These are phyloP conservation scores for Andrena chrysosceles DNA, from an alignment of 2,888 invertebrate species.

Conservation along the genomic window DNA sequence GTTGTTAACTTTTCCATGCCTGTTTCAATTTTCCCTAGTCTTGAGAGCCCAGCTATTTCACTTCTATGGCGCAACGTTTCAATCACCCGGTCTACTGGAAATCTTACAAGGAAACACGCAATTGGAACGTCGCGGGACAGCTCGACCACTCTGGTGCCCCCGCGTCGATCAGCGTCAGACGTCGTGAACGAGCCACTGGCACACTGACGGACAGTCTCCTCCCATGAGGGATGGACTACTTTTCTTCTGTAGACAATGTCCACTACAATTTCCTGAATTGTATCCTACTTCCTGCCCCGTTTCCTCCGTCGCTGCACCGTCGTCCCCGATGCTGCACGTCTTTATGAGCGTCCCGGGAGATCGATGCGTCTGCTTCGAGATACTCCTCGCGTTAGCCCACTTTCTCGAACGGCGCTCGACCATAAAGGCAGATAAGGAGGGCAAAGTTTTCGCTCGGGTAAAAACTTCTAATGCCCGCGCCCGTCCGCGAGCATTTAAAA, in stretches of 20 bases:
- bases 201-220: slow-evolving; percentile 54
- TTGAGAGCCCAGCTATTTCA: background rate
- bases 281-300: slow-evolving; percentile 52
- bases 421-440: slow-evolving; percentile 77
- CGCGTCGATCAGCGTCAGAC: slow-evolving; percentile 28
- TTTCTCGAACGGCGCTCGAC: slow-evolving; percentile 72
- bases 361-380: slow-evolving; percentile 67
- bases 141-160: slow-evolving; percentile 15
- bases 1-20: too few relatives aligned
- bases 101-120: background rate
- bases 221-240: slow-evolving; percentile 59
- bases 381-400: slow-evolving; percentile 73
- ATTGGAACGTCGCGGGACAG: slow-evolving; percentile 28
- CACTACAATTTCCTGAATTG: slow-evolving; percentile 71
- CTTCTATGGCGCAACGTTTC: background rate
- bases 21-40: too few relatives aligned
- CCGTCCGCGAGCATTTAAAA: slow-evolving; percentile 73
- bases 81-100: background rate
- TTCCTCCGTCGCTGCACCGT: slow-evolving; percentile 8
- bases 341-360: slow-evolving; percentile 61
- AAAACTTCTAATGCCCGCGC: slow-evolving; percentile 69
- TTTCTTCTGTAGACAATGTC: slow-evolving; percentile 60
- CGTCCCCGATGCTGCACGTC: slow-evolving; percentile 40
- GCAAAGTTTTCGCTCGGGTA: slow-evolving; percentile 67
- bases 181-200: slow-evolving; percentile 52